Base-by-base conservation (phyloP, 2,113 vertebrate genomes). In the Cheirogaleus medius region DNA sequence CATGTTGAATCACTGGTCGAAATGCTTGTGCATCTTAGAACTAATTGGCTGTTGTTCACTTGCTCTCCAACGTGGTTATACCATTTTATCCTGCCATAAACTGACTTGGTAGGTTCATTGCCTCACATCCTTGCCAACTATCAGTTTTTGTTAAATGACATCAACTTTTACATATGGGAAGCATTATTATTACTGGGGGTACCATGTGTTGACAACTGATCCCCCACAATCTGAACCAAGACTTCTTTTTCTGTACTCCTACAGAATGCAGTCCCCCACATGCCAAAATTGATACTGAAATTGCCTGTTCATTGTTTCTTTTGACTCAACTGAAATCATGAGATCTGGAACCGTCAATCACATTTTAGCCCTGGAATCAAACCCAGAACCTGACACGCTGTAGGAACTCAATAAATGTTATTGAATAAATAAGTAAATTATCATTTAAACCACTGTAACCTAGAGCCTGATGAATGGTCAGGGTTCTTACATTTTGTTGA, bases 221-320 rank as follows among this genome's bases (percentile, higher is more conserved):
- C 25, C 69, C 68, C 29, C 44, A 10, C 3, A 11, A 27, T 77
- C 14, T 3, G 54, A 58, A 12, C 13, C 13, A 49, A 5, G 3
- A 47, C 1, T 4, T 39, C 47, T 0, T 63, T 42, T 63, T 66
- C 60, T 64, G 29, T 0, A 0, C 13, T 56, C 52, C 49, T 47
- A 1, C n/a, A 6, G 42, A 63, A 4, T 6, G 23, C 2, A 10
- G 5, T 15, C 37, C 42, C 32, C 63, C 32, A 1, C 23, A 0
- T 0, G 27, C 63, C 42, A 32, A 44, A 37, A 37, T 11, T 20
- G 15, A 77, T 29, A 32, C 1, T 17, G 68, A 71, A 83, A 54
- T 25, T 8, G 20, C 71, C 54, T 27, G 7, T 6, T 21, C 7
- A 2, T 37, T 34, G 34, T 76, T 37, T 23, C 20, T n/a, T 58